Evolutionary conservation across 92 coral and sea anemone genomes (phyloP), one percentile per base, ranked within the genome.

Genomic region (Paramuricea clavata): DNA sequence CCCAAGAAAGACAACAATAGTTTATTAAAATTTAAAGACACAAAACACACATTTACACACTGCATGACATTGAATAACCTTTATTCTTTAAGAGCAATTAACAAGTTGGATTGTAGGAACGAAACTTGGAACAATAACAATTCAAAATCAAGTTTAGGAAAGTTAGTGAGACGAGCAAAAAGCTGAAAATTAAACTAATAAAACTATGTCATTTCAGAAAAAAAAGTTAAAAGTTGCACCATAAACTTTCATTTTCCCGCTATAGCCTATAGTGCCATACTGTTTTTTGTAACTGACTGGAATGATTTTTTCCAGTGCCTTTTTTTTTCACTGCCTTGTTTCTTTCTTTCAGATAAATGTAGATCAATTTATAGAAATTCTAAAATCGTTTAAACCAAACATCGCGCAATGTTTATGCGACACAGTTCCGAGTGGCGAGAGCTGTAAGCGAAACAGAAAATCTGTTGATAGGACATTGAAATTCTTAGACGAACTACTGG

Each of bases 381-480:
- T 95, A 62, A 68, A 68, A 69, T 52, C 87, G 11, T 94, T 92
- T 93, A 89, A 78, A 69, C 98, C 98, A 22, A 69, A 91, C 71
- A 62, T 94, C 0, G 94, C 82, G 54, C 95, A 95, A 62, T 92
- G 98, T 68, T 93, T 96, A 61, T 96, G 99, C 89, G 99, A 96
- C 72, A 94, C 98, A 19, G 85, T 93, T 44, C 98, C 98, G 13
- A 87, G 88, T 21, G 88, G 83, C 56, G 97, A 94, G 91, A 88
- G 98, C 32, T 83, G 88, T 5, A 96, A 96, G 77, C 81, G 99
- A 77, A 96, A 94, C 69, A 89, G 91, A 23, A 96, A 91, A 62
- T 96, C 98, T 59, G 99, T 96, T 10, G 99, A 96, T 85, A 87
- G 99, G 30, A 94, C 99, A 6, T 70, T 96, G 21, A 94, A 86